A percentile compares a stretch with the other conserved stretches of the same genome.
Conservation (phyloP, 2,888 invertebrate species). For the Stenichneumon culpator region DNA sequence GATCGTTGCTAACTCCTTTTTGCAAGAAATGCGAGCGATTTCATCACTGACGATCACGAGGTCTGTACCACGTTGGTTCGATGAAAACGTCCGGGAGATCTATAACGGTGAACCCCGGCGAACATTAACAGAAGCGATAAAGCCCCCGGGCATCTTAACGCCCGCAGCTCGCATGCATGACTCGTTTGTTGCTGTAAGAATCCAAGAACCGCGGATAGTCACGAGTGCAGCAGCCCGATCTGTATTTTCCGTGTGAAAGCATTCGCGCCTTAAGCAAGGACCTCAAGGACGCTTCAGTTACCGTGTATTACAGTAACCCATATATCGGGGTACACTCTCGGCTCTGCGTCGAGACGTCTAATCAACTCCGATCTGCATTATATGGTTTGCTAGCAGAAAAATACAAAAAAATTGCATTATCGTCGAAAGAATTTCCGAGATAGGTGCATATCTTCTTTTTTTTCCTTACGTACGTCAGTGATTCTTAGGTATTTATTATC, state of each 20-base stretch:
- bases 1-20: not conserved
- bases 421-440: not conserved
- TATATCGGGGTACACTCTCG: slow-evolving; percentile 2
- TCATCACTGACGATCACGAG: slow-evolving; percentile 41
- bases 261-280: slow-evolving; percentile 54
- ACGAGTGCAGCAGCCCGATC: slow-evolving; percentile 32
- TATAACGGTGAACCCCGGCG: slow-evolving; percentile 2
- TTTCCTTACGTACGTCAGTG: not conserved
- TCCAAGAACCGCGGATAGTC: slow-evolving; percentile 37
- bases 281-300: slow-evolving; percentile 54
- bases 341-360: not conserved
- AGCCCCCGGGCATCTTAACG: slow-evolving; percentile 26
- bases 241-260: slow-evolving; percentile 46
- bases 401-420: not conserved
- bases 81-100: slow-evolving; percentile 47
- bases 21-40: slow-evolving; percentile 23
- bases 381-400: not conserved
- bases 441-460: not conserved
- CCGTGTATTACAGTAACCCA: slow-evolving; percentile 11
- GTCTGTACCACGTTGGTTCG: slow-evolving; percentile 13
- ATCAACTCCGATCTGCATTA: not conserved
- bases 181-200: slow-evolving; percentile 11
- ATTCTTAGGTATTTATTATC: not conserved
- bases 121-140: slow-evolving; percentile 30
- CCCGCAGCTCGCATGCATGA: slow-evolving; percentile 19